phyloP scores from a whole-genome alignment of 2,888 invertebrate genomes.

The Brenthis hecate region DNA sequence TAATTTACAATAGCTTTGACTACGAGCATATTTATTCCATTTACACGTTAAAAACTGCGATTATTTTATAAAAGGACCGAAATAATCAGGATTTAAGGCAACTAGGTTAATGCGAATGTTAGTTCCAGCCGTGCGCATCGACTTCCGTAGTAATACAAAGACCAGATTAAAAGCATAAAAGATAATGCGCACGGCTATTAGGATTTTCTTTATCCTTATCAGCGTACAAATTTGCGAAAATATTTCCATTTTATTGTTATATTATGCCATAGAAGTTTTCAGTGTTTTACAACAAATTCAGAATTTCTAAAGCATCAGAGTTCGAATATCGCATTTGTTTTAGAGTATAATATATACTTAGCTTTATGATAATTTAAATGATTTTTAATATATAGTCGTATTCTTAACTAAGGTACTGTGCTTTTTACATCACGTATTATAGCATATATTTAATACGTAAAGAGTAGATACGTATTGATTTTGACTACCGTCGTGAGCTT shows the following conservation, averaged over 20 bases:
- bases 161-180: slow-evolving; percentile 44
- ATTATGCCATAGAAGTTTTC: slow-evolving; percentile 21
- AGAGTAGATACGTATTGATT: too few species aligned
- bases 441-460: too few species aligned
- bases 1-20: not conserved
- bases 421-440: too few species aligned
- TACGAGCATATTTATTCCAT: slow-evolving; percentile 13
- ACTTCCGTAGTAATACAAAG: slow-evolving; percentile 38
- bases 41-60: slow-evolving; percentile 14
- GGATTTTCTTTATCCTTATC: slow-evolving; percentile 34
- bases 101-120: slow-evolving; percentile 43
- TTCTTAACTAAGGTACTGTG: too few species aligned
- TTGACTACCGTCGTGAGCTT: too few species aligned
- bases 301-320: not conserved
- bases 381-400: too few species aligned
- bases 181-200: slow-evolving; percentile 39
- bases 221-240: slow-evolving; percentile 26
- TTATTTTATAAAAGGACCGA: slow-evolving; percentile 30
- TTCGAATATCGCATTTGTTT: too few species aligned
- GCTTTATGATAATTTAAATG: not conserved
- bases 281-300: slow-evolving; percentile 8
- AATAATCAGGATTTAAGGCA: slow-evolving; percentile 34
- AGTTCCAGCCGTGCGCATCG: slow-evolving; percentile 39
- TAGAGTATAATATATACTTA: not conserved
- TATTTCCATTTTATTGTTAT: slow-evolving; percentile 28